Base-by-base conservation (phyloP, 2,797 vertebrate genomes). In the Sebastiscus albofasciatus region DNA sequence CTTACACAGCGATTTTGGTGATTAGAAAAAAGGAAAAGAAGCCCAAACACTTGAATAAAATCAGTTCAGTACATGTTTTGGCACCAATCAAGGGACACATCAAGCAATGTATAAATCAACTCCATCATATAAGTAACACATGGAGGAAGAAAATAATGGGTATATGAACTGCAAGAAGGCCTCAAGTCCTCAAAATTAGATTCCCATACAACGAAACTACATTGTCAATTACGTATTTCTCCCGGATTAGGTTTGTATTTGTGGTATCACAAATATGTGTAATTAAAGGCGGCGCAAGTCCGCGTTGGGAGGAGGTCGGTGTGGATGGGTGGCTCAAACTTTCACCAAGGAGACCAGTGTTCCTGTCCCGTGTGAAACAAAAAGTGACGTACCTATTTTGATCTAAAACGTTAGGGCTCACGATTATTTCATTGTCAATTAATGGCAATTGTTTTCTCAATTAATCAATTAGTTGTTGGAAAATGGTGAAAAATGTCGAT, bases 11-110 rank as follows among this genome's bases (percentile, higher is more conserved):
- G 0, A 42, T 42, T 42, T 42, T 42, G 39, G 13, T 42, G 39
- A 39, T 39, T 0, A 39, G 0, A 39, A 39, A 39, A 39, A 39
- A 39, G 0, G 0, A 39, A 39, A 39, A 39, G 36, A 39, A 39
- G 36, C 36, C 36, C 36, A 39, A 39, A 39, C 36, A 39, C 1
- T 39, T 39, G 36, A 39, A 39, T 39, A 14, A 39, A 42, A 42
- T 42, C 39, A 42, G 39, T 42, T 42, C 39, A 6, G 39, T 42
- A 42, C 18, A 72, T 27, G 8, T 29, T 46, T 67, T 12, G 8
- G 33, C 20, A 31, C 24, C 18, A 24, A 31, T 34, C 22, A 36
- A 33, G 16, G n/a, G 14, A 75, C 39, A 18, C 22, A 29, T 62
- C 18, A 58, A 11, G 12, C 27, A 29, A 0, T 58, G 58, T 26